Evolutionary conservation across 2,113 vertebrate species (phyloP), one percentile per base, ranked within the genome.

Genomic region (Fukomys damarensis): DNA sequence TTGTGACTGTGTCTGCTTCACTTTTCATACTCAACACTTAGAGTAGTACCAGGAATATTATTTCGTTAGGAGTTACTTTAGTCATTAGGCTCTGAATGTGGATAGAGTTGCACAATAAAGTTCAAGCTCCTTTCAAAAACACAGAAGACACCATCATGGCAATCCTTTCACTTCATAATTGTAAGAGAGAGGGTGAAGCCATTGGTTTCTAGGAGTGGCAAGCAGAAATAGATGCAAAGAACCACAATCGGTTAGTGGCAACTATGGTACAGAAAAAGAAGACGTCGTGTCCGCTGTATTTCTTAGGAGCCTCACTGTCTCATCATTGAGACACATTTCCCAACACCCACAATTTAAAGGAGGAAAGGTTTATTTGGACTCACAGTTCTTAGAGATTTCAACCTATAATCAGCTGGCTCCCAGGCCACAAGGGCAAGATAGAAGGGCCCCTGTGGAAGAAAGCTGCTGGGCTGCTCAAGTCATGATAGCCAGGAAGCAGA

Each of bases 1-100:
- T 13, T 87, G 35, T 81, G 43, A 72, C 26, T 49, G 0, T 66
- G n/a, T 87, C 59, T 52, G 19, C 77, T 70, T 83, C 59, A 76
- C 80, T 86, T 86, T 86, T 87, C 86, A 79, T 86, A 76, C 58
- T 90, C 17, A 83, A 14, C 38, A 79, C 46, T 87, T 91, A 81
- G 86, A 81, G 46, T 72, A 77, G 41, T 91, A 26, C 72, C 72
- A 79, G 59, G 68, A 87, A 22, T 58, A n/a, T 24, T 56, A 13
- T 38, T n/a, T 81, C n/a, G 32, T 58, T 32, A 58, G 52, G 52
- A 56, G 52, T 56, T 26, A 56, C 26, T 81, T n/a, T 81, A 24
- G n/a, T 70, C 54, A 76, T 14, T 66, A 79, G 54, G 14, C 52
- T 85, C 38, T 94, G 61, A 88, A 80, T 38, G 4, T 82, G 80